Base-by-base conservation (phyloP, 2,888 invertebrate genomes). In the Fissipunctia ypsillon region DNA sequence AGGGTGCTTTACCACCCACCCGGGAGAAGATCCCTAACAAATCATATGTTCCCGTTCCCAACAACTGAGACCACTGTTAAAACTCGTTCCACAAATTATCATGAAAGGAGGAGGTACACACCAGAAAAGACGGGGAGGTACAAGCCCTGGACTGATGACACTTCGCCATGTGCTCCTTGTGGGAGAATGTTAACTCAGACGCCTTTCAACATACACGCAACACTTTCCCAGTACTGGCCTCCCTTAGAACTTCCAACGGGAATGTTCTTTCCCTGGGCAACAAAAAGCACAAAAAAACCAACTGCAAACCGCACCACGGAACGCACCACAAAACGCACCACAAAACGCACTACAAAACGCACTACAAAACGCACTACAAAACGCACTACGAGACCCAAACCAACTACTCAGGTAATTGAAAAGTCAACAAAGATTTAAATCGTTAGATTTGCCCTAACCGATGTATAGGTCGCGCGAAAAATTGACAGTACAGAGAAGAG, bases 71-170 rank as follows among this genome's bases (percentile, higher is more conserved):
- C 14, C 7, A 10, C 14, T 57, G 2, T 0, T 7, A 1, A 1
- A 16, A n/a, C 35, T 72, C 43, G 16, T 19, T n/a, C 79, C 2
- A 56, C 63, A 3, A 28, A 48, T 2, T n/a, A 43, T 72, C 2
- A 57, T 4, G 43, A 57, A 2, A 88, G 79, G 50, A 84, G 90
- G 43, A 84, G 91, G 45, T 91, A 90, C 54, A 89, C 89, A 0
- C 85, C 88, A 22, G 25, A 78, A 31, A 57, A 71, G 43, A 72
- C 73, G 0, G 70, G 54, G 28, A 60, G 0, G 0, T 54, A 38
- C 16, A 67, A 45, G 80, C 76, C 48, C 38, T 65, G 52, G 66
- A 41, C 70, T 31, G 75, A 75, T 22, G n/a, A n/a, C n/a, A n/a
- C n/a, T n/a, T 28, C 63, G 3, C 19, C 38, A 7, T 57, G 66